Evolutionary conservation across 2,113 vertebrate genomes (phyloP).

Genomic region (Abramis brama): DNA sequence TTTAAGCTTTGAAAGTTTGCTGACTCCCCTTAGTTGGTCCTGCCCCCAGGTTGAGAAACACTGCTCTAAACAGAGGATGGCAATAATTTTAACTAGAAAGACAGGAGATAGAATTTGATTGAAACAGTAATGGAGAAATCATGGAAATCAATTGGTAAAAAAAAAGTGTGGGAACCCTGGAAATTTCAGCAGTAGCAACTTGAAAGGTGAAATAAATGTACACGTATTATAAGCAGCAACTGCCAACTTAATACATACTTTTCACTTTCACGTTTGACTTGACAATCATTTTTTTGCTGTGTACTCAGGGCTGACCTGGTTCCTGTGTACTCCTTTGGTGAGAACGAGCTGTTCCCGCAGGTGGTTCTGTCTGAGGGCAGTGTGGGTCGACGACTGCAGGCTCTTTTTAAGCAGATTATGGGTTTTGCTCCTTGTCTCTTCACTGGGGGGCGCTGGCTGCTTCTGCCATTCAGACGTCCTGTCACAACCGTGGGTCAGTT

Average conservation of each 20-base stretch:
- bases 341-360: conserved; percentile 80
- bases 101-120: too few species aligned
- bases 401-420: conserved; percentile 73
- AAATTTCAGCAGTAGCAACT: too few species aligned
- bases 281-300: neutral
- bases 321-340: conserved; percentile 82
- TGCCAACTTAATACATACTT: neutral
- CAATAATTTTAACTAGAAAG: neutral
- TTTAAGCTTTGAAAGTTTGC: neutral
- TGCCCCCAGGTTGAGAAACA: neutral
- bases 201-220: neutral
- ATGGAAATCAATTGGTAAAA: too few species aligned
- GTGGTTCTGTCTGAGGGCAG: conserved; percentile 71
- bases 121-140: neutral
- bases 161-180: neutral
- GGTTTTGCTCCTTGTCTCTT: conserved; percentile 82
- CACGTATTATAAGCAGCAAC: neutral
- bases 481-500: conserved; percentile 83
- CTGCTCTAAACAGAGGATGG: neutral
- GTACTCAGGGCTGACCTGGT: conserved; percentile 79
- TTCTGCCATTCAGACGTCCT: conserved; percentile 75
- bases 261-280: neutral
- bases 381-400: conserved; percentile 69
- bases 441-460: conserved; percentile 68
- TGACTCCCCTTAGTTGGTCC: neutral